Base-by-base conservation (phyloP, 2,113 vertebrate species). In the Poicephalus gulielmi region DNA sequence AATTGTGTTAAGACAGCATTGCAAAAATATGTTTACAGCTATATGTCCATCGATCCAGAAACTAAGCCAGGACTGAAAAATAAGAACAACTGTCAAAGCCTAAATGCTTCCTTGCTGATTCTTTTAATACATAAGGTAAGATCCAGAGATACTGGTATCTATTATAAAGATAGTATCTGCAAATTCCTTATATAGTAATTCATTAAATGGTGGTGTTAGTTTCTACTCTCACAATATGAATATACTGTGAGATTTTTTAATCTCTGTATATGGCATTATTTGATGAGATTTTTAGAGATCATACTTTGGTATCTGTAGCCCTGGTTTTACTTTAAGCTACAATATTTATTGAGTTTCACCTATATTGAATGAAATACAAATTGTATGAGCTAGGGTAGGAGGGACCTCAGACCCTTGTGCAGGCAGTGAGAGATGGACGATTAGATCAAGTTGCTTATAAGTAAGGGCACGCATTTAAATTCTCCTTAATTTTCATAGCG, bases 41-140 rank as follows among this genome's bases (percentile, higher is more conserved):
- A 27, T 88, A 88, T 94, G 93, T 91, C 95, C 78, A 94, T 91
- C 59, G 59, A 92, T 92, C 89, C 94, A 96, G 93, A 92, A 94
- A 82, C 64, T 86, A 77, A 91, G 62, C 64, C 44, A 67, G 30
- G n/a, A 50, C 83, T 77, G 62, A 68, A 68, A 68, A 92, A 75
- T 53, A 91, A 77, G 77, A 94, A 37, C 59, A 84, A 63, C 91
- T 87, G 53, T 79, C 90, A 93, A 83, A 88, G 66, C 33, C 76
- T 83, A 39, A 83, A 68, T 43, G 74, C 76, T 74, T 93, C 82
- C 67, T 90, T 88, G 67, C 67, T 59, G 55, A 31, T 86, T 81
- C 67, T 86, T 57, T 9, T 25, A 43, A 53, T 64, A 59, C n/a
- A 14, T 28, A 44, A 55, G 49, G 28, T 60, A 68, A 64, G 59